Evolutionary conservation across 2,888 invertebrate genomes (phyloP).

Genomic region (Ichneumoninae sp.): DNA sequence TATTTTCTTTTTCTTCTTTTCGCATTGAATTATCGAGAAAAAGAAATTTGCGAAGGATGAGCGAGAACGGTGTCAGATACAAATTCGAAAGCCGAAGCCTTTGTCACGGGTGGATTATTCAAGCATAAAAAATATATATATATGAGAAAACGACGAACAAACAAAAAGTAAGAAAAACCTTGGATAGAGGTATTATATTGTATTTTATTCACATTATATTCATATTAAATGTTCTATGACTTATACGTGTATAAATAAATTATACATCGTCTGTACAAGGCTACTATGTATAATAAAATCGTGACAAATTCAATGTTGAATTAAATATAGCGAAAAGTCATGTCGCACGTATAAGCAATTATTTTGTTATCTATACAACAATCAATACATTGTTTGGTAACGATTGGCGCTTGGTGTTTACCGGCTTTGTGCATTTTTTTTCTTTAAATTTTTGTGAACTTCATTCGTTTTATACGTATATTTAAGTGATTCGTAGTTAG

Average conservation of each 20-base stretch:
- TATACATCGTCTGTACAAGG: conserved; percentile 77
- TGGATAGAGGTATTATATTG: conserved; percentile 74
- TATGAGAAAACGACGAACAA: conserved; percentile 35
- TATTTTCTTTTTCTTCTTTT: conserved; percentile 46
- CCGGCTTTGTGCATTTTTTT: conserved; percentile 59
- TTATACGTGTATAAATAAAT: conserved; percentile 75
- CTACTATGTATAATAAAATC: conserved; percentile 70
- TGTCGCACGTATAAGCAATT: conserved; percentile 58
- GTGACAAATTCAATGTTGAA: conserved; percentile 63
- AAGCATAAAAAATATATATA: conserved; percentile 30
- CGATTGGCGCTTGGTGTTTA: conserved; percentile 47
- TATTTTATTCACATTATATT: conserved; percentile 79
- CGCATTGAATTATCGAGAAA: conserved; percentile 11
- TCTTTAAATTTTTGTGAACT: conserved; percentile 26
- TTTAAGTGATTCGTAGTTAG: conserved; percentile 18
- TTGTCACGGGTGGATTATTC: conserved; percentile 56
- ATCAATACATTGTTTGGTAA: conserved; percentile 48
- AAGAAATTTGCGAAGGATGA: conserved; percentile 44
- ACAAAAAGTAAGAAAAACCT: conserved; percentile 49
- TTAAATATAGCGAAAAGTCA: conserved; percentile 46
- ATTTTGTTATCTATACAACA: conserved; percentile 56
- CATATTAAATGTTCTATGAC: conserved; percentile 77
- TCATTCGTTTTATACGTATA: conserved; percentile 32
- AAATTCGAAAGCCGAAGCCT: conserved; percentile 62
- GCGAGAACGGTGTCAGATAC: conserved; percentile 28